Conservation (phyloP, 2,888 invertebrate species). For the Formica aserva region DNA sequence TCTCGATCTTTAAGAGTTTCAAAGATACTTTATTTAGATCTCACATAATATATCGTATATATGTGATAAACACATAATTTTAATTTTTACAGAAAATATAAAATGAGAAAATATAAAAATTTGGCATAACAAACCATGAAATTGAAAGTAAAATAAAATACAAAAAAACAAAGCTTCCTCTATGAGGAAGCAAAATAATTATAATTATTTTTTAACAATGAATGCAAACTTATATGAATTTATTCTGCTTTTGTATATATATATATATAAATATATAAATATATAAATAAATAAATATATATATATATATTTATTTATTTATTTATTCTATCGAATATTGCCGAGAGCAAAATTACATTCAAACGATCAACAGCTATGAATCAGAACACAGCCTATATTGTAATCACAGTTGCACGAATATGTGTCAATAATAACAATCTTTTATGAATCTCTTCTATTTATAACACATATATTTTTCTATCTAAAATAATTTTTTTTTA, state of each 20-base stretch:
- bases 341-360: not conserved
- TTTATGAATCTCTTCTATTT: not conserved
- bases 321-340: not conserved
- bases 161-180: no score
- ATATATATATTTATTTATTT: no score
- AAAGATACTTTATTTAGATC: not conserved
- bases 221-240: not conserved
- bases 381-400: not conserved
- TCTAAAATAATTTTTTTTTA: conserved; percentile 26
- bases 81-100: not conserved
- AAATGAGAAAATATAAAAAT: not conserved
- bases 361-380: not conserved
- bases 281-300: no score
- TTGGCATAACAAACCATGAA: not conserved
- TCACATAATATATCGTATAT: not conserved
- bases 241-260: not conserved
- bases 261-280: no score
- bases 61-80: not conserved
- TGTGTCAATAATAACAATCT: not conserved
- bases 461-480: conserved; percentile 11
- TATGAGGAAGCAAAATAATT: no score
- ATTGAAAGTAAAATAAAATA: not conserved
- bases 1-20: not conserved
- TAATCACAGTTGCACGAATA: not conserved
- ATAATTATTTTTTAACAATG: not conserved